phyloP scores from a whole-genome alignment of 2,113 vertebrate species.

The Pelmatolapia mariae region DNA sequence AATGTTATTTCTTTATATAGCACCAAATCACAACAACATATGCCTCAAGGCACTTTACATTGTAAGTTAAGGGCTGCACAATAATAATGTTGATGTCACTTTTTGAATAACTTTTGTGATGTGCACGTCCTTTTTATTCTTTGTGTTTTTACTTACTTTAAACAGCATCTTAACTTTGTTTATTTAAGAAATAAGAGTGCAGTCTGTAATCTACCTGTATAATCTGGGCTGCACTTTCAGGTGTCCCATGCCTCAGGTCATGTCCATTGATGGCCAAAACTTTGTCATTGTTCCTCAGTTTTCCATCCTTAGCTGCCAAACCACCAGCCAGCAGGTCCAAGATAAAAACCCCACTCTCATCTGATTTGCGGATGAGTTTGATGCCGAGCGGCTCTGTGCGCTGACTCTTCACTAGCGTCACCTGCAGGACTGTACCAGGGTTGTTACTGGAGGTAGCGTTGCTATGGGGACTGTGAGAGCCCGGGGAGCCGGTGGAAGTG shows the following conservation, averaged over 20 bases:
- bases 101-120: not conserved
- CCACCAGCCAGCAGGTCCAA: conserved; percentile 85
- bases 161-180: not conserved
- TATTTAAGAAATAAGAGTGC: not conserved
- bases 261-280: conserved; percentile 90
- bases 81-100: not conserved
- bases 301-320: conserved; percentile 86
- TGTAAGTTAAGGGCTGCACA: not conserved
- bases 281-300: conserved; percentile 84
- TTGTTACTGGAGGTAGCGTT: conserved; percentile 33
- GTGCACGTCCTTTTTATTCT: not conserved
- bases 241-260: conserved; percentile 87
- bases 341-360: conserved; percentile 86
- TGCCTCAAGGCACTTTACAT: not conserved
- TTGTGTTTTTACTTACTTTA: not conserved
- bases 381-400: conserved; percentile 83
- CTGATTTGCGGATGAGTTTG: conserved; percentile 87
- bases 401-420: conserved; percentile 81
- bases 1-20: not conserved
- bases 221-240: conserved; percentile 88
- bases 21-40: not conserved
- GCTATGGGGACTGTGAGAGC: conserved; percentile 43
- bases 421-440: conserved; percentile 77
- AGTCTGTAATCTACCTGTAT: conserved; percentile 81
- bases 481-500: conserved; percentile 15